These are phyloP conservation scores for Bolinopsis microptera DNA, from an alignment of 37 sponge, comb jelly and placozoan species.

Conservation along the genomic window DNA sequence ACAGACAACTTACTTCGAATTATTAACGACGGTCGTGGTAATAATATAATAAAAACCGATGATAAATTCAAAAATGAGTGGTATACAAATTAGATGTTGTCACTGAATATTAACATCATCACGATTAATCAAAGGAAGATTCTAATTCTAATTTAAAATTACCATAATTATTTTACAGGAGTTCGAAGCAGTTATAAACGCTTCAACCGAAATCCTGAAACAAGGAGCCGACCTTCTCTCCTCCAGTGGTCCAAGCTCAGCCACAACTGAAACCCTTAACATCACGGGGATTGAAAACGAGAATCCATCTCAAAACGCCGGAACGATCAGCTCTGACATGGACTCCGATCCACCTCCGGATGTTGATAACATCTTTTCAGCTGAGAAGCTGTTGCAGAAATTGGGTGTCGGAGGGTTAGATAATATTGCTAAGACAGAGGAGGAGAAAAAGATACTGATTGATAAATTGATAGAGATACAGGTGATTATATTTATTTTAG, in stretches of 20 bases:
- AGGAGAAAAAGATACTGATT: constrained; percentile 5
- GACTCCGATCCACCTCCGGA: not conserved
- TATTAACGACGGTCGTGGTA: no score
- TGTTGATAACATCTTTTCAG: not conserved
- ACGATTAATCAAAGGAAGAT: no score
- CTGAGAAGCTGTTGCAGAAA: not conserved
- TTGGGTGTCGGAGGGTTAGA: constrained; percentile 16
- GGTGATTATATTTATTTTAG: not conserved
- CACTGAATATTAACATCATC: no score
- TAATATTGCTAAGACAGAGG: not conserved
- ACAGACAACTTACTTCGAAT: no score
- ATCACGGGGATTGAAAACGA: no score
- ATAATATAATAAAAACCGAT: no score
- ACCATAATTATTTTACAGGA: not conserved
- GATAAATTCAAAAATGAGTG: no score
- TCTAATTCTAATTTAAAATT: no score
- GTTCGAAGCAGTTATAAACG: not conserved
- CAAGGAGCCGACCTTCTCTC: not conserved
- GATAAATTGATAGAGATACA: constrained; percentile 9
- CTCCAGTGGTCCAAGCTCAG: not conserved
- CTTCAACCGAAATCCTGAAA: not conserved
- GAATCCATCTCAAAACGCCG: not conserved
- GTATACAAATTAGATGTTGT: no score
- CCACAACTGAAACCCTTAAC: not conserved
- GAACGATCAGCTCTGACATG: not conserved